Evolutionary conservation across 2,797 vertebrate species (phyloP).

Genomic region (Urocyon cinereoargenteus): DNA sequence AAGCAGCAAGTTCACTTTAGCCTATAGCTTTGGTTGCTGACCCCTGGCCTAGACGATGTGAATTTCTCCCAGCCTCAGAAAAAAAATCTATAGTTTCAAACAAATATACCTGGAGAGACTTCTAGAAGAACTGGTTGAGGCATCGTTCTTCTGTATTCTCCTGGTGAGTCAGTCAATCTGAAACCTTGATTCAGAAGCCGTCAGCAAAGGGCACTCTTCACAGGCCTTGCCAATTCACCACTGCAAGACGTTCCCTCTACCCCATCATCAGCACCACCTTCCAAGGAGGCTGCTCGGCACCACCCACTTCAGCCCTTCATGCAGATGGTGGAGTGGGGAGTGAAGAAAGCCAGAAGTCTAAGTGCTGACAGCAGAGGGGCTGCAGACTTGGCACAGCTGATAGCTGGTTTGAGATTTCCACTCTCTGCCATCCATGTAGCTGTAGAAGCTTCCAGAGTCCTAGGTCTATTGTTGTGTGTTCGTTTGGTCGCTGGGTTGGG

Average conservation of each 20-base stretch:
- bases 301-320: background rate
- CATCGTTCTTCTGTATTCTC: background rate
- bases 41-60: background rate
- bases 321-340: background rate
- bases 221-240: background rate
- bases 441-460: conserved; percentile 88
- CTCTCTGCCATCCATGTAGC: conserved; percentile 78
- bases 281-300: background rate
- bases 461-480: conserved; percentile 86
- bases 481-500: conserved; percentile 8
- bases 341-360: background rate
- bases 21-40: background rate
- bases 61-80: background rate
- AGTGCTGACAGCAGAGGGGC: background rate
- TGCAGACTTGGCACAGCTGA: background rate
- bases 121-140: background rate
- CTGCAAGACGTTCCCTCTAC: background rate
- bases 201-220: background rate
- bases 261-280: background rate
- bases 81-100: background rate
- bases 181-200: background rate
- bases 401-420: conserved; percentile 62
- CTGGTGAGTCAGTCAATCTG: background rate
- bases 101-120: background rate
- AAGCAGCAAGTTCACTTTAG: background rate